phyloP scores from a whole-genome alignment of 2,113 vertebrate species.

The Zosterops japonicus region DNA sequence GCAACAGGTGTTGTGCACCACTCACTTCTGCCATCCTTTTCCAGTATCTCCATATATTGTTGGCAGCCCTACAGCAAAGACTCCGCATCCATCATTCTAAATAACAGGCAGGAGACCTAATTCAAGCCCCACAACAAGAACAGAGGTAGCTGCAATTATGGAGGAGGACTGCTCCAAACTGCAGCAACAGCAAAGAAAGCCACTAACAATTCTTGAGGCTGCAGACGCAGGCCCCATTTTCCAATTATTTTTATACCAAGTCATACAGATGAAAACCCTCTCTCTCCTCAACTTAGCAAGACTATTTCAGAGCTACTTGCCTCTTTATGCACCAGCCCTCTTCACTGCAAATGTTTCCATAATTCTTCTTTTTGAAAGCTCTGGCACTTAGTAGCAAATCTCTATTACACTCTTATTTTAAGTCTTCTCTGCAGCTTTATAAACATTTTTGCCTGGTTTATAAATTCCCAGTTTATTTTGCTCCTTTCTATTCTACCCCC shows the following conservation, averaged over 20 bases:
- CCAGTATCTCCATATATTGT: background rate
- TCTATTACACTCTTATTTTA: background rate
- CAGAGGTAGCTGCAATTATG: background rate
- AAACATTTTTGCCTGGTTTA: background rate
- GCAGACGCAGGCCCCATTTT: background rate
- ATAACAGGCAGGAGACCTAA: background rate
- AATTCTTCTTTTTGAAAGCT: background rate
- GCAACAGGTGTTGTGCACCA: background rate
- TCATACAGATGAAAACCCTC: background rate
- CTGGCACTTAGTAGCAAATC: background rate
- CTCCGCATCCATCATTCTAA: background rate
- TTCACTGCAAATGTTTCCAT: fast-evolving
- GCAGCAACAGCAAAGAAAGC: background rate
- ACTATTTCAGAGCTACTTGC: background rate
- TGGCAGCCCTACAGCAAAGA: background rate
- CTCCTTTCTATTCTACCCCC: background rate
- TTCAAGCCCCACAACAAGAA: background rate
- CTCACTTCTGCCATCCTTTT: background rate
- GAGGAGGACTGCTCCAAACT: background rate
- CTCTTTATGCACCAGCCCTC: background rate
- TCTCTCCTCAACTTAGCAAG: background rate
- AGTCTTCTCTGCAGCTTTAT: background rate
- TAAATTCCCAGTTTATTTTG: background rate
- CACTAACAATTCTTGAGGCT: background rate
- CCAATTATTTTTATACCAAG: background rate